A percentile compares a stretch with the other conserved stretches of the same genome.
phyloP scores from a whole-genome alignment of 2,888 invertebrate species.

The Athalia rosae region DNA sequence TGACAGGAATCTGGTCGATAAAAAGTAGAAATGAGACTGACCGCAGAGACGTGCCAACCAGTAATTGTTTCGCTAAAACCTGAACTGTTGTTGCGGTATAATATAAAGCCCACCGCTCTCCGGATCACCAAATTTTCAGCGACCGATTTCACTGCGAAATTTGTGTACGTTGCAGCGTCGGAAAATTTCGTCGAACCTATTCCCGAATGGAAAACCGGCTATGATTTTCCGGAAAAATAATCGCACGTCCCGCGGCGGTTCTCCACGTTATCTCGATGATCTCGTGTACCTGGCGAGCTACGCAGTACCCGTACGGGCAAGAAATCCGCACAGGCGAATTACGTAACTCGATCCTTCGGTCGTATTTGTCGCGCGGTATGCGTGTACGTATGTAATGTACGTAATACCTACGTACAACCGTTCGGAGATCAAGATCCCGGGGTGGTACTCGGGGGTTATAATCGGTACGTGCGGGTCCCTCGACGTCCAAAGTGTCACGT shows the following conservation, averaged over 20 bases:
- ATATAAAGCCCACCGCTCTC: neutral
- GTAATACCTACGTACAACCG: neutral
- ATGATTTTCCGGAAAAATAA: too few relatives aligned
- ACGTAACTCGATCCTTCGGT: too few relatives aligned
- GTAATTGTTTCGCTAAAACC: slow-evolving; percentile 63
- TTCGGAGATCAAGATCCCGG: neutral
- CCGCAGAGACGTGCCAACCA: slow-evolving; percentile 65
- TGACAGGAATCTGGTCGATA: slow-evolving; percentile 61
- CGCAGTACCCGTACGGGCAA: too few relatives aligned
- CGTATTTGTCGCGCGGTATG: too few relatives aligned
- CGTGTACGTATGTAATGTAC: neutral
- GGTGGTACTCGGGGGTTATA: slow-evolving; percentile 1
- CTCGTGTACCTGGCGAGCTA: too few relatives aligned
- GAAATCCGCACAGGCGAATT: too few relatives aligned
- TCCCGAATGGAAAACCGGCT: too few relatives aligned
- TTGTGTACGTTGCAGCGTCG: too few relatives aligned
- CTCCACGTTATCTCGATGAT: too few relatives aligned
- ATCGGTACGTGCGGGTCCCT: slow-evolving; percentile 16
- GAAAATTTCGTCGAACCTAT: too few relatives aligned
- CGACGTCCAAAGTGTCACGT: slow-evolving; percentile 38
- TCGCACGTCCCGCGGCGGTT: too few relatives aligned
- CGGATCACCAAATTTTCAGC: neutral
- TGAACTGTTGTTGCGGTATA: slow-evolving; percentile 23
- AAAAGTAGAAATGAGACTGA: slow-evolving; percentile 54
- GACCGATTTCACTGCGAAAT: too few relatives aligned